These are phyloP conservation scores for Eustalomyia histrio DNA, from an alignment of 2,888 invertebrate genomes.

Conservation along the genomic window DNA sequence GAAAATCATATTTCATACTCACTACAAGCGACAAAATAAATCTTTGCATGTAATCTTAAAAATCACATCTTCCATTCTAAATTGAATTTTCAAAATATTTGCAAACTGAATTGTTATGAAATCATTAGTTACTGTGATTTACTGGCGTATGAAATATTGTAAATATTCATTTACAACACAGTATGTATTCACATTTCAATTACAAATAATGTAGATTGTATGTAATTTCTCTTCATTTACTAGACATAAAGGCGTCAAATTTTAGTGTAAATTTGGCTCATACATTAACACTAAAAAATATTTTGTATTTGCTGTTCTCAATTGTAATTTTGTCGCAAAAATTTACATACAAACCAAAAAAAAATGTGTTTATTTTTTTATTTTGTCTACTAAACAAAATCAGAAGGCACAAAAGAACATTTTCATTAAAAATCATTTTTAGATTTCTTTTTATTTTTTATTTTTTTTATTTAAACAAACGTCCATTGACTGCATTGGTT, in stretches of 20 bases:
- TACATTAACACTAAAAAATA: constrained; percentile 27
- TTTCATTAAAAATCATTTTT: background rate
- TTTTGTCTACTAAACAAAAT: background rate
- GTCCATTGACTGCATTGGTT: constrained; percentile 64
- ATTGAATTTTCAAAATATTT: too few species aligned
- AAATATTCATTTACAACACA: too few species aligned
- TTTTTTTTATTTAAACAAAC: constrained; percentile 38
- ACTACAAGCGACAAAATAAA: too few species aligned
- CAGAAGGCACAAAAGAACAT: background rate
- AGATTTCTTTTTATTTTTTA: background rate
- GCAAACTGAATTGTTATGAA: too few species aligned
- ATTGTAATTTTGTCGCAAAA: background rate
- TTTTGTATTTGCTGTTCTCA: background rate
- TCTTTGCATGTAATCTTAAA: too few species aligned
- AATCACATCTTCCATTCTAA: too few species aligned
- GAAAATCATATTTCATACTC: too few species aligned
- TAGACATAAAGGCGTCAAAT: constrained; percentile 66
- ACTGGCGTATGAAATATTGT: too few species aligned
- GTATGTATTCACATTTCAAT: too few species aligned
- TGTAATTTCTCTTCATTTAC: background rate
- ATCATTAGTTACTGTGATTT: too few species aligned
- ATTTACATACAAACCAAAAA: background rate
- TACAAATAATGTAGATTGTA: background rate
- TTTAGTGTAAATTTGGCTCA: constrained; percentile 57
- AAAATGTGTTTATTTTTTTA: background rate